phyloP scores from a whole-genome alignment of 2,797 vertebrate genomes.

The Spinus olivaceus region DNA sequence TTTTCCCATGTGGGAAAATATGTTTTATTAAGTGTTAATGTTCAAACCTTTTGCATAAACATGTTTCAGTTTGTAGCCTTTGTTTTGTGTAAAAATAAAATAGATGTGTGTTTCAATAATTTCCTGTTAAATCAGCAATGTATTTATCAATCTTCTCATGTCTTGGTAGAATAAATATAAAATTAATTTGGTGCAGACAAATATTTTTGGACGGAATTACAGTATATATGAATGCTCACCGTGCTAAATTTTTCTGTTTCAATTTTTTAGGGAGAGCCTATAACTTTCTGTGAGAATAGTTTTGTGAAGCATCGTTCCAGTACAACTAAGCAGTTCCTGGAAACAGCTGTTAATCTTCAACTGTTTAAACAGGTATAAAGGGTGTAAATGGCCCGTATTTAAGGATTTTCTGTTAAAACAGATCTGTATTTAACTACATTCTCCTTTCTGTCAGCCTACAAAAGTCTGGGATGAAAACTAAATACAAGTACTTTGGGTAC shows the following conservation, averaged over 20 bases:
- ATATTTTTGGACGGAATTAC: not conserved
- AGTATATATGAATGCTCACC: not conserved
- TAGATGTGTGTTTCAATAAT: not conserved
- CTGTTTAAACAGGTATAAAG: slow-evolving; percentile 95
- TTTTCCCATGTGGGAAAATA: not conserved
- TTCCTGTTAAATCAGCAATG: not conserved
- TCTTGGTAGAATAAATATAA: not conserved
- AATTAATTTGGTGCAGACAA: not conserved
- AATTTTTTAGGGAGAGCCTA: slow-evolving; percentile 86
- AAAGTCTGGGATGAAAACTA: not conserved
- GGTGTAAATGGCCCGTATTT: not conserved
- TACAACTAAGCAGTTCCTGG: slow-evolving; percentile 89
- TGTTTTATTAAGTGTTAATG: not conserved
- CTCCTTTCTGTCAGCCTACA: not conserved
- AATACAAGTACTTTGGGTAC: not conserved
- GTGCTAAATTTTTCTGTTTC: not conserved
- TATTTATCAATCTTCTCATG: not conserved
- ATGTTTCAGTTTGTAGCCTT: not conserved
- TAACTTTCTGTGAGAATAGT: slow-evolving; percentile 94
- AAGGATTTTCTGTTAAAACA: not conserved
- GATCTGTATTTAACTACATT: not conserved
- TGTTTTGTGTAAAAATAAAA: not conserved
- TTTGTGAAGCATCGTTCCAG: slow-evolving; percentile 91
- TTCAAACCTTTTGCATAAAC: not conserved
- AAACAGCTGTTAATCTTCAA: slow-evolving; percentile 93